Evolutionary conservation across 2,113 vertebrate genomes (phyloP), one percentile per base, ranked within the genome.

Genomic region (Pantherophis guttatus): DNA sequence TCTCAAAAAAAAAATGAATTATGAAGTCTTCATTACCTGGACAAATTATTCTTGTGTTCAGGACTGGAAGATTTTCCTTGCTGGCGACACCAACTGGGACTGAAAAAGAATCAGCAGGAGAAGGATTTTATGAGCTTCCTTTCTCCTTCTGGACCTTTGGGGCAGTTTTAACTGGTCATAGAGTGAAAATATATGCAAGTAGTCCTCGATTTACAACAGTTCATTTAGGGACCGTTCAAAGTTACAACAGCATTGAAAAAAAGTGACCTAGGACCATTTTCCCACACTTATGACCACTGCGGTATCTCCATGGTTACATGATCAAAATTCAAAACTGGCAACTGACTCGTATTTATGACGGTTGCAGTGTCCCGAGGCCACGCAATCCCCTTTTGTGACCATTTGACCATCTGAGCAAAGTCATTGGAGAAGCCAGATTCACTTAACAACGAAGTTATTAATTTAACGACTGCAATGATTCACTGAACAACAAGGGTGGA

Each of bases 31-130:
- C 48, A 86, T 94, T 98, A 99, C 99, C 99, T 90, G 99, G 99
- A 95, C 99, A 99, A 96, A 99, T 99, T 96, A 99, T 99, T 94
- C 99, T 98, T 0, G 99, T 99, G 97, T 99, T 99, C 96, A 99
- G 98, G 48, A 99, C 99, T 53, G 99, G 99, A 8, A 99, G 99
- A 92, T 99, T 99, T 95, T 99, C 99, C 95, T 99, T 99, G 98
- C 98, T 98, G 93, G 98, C 97, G 95, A 98, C 98, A 96, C 98
- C 97, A 26, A 98, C 96, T 39, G 98, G 97, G 94, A 98, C 98
- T 96, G 98, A 98, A 96, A 98, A 98, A 89, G 98, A 98, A 89
- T 98, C 98, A 52, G 96, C 91, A 50, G 98, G 99, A 65, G 98
- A 98, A 95, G 98, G 98, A n/a, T n/a, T 33, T 70, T 5, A 98